Conservation (phyloP, 1,140 invertebrate genomes). For the Neelides sp. region DNA sequence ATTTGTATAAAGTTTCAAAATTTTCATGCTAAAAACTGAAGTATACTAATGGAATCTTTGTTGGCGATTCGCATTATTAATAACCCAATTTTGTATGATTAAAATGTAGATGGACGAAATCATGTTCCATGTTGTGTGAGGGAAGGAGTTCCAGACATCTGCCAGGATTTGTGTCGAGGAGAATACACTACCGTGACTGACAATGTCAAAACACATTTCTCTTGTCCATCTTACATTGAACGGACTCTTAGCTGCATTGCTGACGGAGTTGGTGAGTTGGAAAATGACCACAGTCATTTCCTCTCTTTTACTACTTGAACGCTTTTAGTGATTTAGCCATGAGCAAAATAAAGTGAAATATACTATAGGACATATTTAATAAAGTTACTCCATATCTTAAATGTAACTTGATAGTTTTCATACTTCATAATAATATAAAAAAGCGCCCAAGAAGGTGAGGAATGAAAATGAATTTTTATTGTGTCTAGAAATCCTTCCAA, state of each 20-base stretch:
- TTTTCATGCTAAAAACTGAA: too few relatives aligned
- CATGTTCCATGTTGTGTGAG: slow-evolving; percentile 69
- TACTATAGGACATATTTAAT: too few relatives aligned
- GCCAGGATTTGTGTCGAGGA: slow-evolving; percentile 69
- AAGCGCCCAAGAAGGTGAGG: neutral
- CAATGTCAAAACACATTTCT: slow-evolving; percentile 66
- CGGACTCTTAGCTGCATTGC: slow-evolving; percentile 65
- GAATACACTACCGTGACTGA: slow-evolving; percentile 70
- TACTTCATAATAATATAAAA: neutral
- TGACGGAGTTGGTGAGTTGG: slow-evolving; percentile 57
- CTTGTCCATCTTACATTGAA: slow-evolving; percentile 66
- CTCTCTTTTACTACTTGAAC: neutral
- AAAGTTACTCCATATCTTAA: too few relatives aligned
- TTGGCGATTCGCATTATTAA: too few relatives aligned
- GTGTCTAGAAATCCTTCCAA: slow-evolving; percentile 51
- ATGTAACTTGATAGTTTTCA: too few relatives aligned
- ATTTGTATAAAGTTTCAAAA: too few relatives aligned
- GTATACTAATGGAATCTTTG: too few relatives aligned
- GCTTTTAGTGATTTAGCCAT: too few relatives aligned
- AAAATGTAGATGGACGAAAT: slow-evolving; percentile 57
- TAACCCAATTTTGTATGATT: too few relatives aligned
- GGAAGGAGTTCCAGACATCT: slow-evolving; percentile 64
- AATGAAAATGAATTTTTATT: neutral
- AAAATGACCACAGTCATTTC: neutral
- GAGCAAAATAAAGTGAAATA: too few relatives aligned